These are phyloP conservation scores for Anolis sagrei DNA, from an alignment of 2,113 vertebrate genomes.

Conservation along the genomic window DNA sequence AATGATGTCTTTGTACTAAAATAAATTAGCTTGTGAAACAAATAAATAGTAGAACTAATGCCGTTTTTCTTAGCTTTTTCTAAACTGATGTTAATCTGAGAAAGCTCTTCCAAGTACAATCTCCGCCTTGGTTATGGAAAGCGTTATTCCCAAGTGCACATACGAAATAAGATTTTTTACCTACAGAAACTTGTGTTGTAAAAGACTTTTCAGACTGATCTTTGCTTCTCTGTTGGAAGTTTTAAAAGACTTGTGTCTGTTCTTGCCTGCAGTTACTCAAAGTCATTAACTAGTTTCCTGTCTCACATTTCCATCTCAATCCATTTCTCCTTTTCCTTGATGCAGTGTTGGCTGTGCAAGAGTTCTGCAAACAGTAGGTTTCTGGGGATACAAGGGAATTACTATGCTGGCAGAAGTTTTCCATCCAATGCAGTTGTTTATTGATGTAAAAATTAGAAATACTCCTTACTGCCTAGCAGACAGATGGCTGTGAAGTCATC, in stretches of 20 bases:
- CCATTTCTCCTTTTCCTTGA: not conserved
- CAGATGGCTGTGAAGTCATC: not conserved
- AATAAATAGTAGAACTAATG: constrained; percentile 69
- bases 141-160: not conserved
- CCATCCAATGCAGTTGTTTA: too few species aligned
- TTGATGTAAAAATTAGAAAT: not conserved
- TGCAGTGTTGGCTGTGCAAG: not conserved
- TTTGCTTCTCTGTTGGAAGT: not conserved
- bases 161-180: not conserved
- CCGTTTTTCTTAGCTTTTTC: constrained; percentile 53
- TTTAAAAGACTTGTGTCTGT: not conserved
- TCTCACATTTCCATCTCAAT: not conserved
- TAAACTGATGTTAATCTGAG: constrained; percentile 25
- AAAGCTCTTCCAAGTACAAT: not conserved
- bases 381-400: not conserved
- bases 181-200: not conserved
- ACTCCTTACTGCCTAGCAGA: not conserved
- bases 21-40: constrained; percentile 68
- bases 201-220: not conserved
- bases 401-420: not conserved
- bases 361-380: too few species aligned
- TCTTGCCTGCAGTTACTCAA: not conserved
- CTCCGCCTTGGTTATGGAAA: not conserved
- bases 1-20: constrained; percentile 66
- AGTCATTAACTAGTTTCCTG: not conserved